These are phyloP conservation scores for Acridotheres tristis DNA, from an alignment of 2,797 vertebrate genomes.

Conservation along the genomic window DNA sequence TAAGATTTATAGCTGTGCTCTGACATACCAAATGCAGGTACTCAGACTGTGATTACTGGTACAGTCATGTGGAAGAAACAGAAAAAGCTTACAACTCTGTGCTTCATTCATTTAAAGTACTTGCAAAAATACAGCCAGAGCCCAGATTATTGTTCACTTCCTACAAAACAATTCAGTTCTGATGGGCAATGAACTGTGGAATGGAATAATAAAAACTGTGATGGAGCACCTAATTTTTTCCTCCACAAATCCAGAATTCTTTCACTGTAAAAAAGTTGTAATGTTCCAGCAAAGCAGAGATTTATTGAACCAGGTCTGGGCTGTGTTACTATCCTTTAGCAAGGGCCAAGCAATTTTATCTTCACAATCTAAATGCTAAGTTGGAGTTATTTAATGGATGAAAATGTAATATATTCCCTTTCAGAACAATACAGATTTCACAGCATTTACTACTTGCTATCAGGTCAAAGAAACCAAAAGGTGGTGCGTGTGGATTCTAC, in stretches of 20 bases:
- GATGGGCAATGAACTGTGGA: not conserved
- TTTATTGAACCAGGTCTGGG: not conserved
- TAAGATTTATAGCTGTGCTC: not conserved
- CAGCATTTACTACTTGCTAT: not conserved
- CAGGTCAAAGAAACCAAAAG: not conserved
- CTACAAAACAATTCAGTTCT: not conserved
- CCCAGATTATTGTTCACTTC: not conserved
- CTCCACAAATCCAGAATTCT: not conserved
- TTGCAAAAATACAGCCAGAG: not conserved
- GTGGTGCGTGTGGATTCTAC: accelerated
- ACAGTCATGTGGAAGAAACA: not conserved
- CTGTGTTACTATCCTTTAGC: not conserved
- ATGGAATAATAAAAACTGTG: not conserved
- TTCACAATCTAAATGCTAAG: not conserved
- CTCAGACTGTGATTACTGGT: not conserved
- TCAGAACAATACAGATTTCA: not conserved
- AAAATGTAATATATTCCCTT: not conserved
- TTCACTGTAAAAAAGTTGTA: not conserved
- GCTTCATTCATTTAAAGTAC: not conserved
- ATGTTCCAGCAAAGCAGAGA: not conserved
- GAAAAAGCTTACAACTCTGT: not conserved
- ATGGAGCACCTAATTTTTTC: not conserved
- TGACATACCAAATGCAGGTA: not conserved
- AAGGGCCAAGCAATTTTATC: not conserved
- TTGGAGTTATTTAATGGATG: not conserved